phyloP scores from a whole-genome alignment of 1,140 invertebrate genomes.

The Conus ventricosus region DNA sequence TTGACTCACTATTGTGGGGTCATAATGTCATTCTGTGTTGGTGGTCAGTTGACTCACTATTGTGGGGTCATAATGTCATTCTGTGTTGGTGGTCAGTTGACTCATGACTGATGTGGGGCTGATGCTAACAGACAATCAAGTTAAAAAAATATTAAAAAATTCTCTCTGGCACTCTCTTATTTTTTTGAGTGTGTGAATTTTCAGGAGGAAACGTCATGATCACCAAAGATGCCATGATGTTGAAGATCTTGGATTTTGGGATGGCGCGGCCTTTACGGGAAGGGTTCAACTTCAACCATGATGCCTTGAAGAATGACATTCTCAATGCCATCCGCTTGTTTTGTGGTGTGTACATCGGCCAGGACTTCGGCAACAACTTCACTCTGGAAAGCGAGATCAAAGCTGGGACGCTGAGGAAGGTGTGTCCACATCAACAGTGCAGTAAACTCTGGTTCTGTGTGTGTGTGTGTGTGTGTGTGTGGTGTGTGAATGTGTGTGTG shows the following conservation, averaged over 20 bases:
- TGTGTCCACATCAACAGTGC: background rate
- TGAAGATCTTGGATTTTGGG: constrained; percentile 56
- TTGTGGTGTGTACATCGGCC: constrained; percentile 38
- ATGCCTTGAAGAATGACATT: constrained; percentile 32
- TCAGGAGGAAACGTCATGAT: constrained; percentile 56
- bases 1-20: no score
- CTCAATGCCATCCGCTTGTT: constrained; percentile 34
- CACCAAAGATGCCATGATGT: constrained; percentile 40
- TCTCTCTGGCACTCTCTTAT: no score
- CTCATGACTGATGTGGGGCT: no score
- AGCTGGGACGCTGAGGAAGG: constrained; percentile 15
- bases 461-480: background rate
- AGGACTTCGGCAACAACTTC: constrained; percentile 36
- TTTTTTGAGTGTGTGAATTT: no score
- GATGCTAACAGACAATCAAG: no score
- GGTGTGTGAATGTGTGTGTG: background rate
- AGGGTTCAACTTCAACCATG: constrained; percentile 10
- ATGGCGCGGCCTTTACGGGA: constrained; percentile 34
- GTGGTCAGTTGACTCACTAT: no score
- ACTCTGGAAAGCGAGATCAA: constrained; percentile 24
- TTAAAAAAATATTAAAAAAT: no score
- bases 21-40: no score
- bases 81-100: no score
- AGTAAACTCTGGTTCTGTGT: background rate
- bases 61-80: no score